A percentile compares a stretch with the other conserved stretches of the same genome.
These are phyloP conservation scores for Hoplodrina ambigua DNA, from an alignment of 2,888 invertebrate species.

Conservation along the genomic window DNA sequence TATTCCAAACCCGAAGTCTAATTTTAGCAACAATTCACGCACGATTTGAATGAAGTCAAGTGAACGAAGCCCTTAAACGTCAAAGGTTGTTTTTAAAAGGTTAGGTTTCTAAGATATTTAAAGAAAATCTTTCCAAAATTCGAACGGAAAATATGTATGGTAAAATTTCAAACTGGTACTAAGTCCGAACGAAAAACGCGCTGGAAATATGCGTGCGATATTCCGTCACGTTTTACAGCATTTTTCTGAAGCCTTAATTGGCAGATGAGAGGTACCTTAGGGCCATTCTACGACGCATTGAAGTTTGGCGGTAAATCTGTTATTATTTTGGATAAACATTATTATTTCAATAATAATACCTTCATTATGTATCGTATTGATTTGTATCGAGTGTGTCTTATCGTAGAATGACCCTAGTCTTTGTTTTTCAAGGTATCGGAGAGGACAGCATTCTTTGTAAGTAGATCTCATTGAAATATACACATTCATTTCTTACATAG, in stretches of 20 bases:
- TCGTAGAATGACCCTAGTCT: slow-evolving; percentile 57
- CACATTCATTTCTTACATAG: neutral
- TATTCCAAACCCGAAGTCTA: neutral
- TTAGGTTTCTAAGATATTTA: slow-evolving; percentile 9
- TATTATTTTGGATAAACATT: neutral
- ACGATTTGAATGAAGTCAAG: slow-evolving; percentile 18
- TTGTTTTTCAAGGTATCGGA: slow-evolving; percentile 55
- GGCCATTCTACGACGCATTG: slow-evolving; percentile 44
- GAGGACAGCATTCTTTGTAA: slow-evolving; percentile 57
- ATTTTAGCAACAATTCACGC: neutral
- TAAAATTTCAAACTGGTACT: neutral
- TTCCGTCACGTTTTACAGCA: neutral
- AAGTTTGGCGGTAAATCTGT: neutral
- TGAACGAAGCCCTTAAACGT: slow-evolving; percentile 11
- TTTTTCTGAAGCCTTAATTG: neutral
- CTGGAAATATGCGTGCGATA: too few species aligned
- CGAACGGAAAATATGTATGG: neutral
- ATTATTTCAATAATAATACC: neutral
- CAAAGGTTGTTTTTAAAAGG: neutral
- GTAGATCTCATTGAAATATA: slow-evolving; percentile 29
- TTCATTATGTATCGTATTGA: slow-evolving; percentile 1
- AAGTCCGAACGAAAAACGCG: neutral
- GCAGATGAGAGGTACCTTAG: neutral
- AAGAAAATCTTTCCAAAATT: neutral
- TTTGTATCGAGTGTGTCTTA: slow-evolving; percentile 27